Conservation (phyloP, 2,113 vertebrate species). For the Hemiscyllium ocellatum region DNA sequence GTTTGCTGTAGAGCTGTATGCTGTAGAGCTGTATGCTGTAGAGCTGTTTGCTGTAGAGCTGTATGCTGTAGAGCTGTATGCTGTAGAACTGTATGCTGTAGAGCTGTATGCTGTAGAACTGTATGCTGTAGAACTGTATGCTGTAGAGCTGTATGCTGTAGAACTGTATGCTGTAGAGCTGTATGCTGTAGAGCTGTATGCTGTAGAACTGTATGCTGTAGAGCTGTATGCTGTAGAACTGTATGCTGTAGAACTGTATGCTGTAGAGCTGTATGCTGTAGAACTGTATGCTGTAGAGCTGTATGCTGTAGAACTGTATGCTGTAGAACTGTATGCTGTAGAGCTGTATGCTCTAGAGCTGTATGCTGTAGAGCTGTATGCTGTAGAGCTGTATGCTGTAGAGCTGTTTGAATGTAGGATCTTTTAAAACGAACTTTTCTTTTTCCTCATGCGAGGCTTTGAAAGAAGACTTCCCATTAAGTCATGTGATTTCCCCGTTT, state of each 20-base stretch:
- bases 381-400: not conserved
- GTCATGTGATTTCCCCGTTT: slow-evolving; percentile 98
- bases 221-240: not conserved
- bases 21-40: too few relatives aligned
- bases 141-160: not conserved
- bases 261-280: not conserved
- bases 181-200: not conserved
- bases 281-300: not conserved
- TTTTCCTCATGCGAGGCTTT: slow-evolving; percentile 74
- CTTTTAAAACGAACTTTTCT: slow-evolving; percentile 46
- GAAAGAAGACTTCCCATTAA: slow-evolving; percentile 97
- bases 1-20: too few relatives aligned
- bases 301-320: not conserved
- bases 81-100: not conserved
- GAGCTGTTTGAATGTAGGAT: not conserved
- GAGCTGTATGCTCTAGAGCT: too few relatives aligned
- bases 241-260: not conserved
- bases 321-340: not conserved
- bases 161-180: not conserved
- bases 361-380: not conserved
- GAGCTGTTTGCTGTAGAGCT: not conserved
- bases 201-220: not conserved
- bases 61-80: not conserved
- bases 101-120: not conserved
- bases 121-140: not conserved